Evolutionary conservation across 1,140 invertebrate genomes (phyloP).

Genomic region (Nasonia giraulti): DNA sequence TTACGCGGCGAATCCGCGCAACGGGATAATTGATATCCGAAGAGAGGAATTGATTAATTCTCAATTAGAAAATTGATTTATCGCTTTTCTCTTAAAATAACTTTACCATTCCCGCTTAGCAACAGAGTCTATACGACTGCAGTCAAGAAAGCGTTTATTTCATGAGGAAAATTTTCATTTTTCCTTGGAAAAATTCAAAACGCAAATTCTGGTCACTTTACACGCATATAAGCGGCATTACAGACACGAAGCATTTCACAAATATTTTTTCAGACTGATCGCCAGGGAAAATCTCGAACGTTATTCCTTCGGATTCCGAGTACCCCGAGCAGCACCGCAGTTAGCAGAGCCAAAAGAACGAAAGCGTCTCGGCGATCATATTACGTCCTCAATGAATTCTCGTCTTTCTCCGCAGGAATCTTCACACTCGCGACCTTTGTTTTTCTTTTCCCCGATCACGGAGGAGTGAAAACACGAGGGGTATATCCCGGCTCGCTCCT

Average conservation of each 20-base stretch:
- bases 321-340: not conserved
- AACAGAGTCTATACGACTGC: not conserved
- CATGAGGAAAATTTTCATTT: not conserved
- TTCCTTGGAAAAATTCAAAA: too few relatives aligned
- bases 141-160: not conserved
- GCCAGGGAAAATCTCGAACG: too few relatives aligned
- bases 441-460: constrained; percentile 32
- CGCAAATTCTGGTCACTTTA: too few relatives aligned
- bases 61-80: constrained; percentile 1
- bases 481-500: not conserved
- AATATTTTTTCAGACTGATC: too few relatives aligned
- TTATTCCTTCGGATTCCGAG: too few relatives aligned
- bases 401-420: not conserved
- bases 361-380: constrained; percentile 4
- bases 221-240: too few relatives aligned
- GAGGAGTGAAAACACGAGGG: not conserved
- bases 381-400: constrained; percentile 42
- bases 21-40: not conserved
- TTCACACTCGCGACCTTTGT: constrained; percentile 26
- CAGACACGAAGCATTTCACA: too few relatives aligned
- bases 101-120: not conserved
- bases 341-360: not conserved
- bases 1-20: not conserved
- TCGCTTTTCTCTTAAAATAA: not conserved
- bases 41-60: constrained; percentile 1